Base-by-base conservation (phyloP, 1,140 invertebrate genomes). In the Grapholita molesta region DNA sequence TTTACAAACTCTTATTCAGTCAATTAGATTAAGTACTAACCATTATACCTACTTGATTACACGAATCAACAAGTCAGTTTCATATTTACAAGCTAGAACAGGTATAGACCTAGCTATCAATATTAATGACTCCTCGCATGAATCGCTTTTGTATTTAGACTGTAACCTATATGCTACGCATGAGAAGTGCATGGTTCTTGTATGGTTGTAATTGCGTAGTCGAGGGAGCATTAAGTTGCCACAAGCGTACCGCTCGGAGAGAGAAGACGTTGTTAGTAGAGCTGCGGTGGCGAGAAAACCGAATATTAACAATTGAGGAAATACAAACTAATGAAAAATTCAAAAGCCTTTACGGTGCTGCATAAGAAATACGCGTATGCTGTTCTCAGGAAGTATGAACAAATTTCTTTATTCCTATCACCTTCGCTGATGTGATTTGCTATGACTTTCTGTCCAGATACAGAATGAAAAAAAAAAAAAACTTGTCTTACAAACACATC, bases 251-350 rank as follows among this genome's bases (percentile, higher is more conserved):
- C 38, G 18, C 42, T 21, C 15, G 42, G 74, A 61, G 73, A 86
- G 81, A 76, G 74, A 80, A 84, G 77, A 77, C 66, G 74, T 89
- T 83, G 76, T 79, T 82, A 81, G 69, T 73, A 77, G 80, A 72
- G 79, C 79, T 80, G 77, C 78, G 86, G 78, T 78, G 86, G 83
- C 68, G 81, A 79, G 78, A 80, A 88, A 82, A 76, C 75, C 76
- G 85, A 86, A 89, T 82, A 81, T 85, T 86, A 85, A 76, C 77
- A 75, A 72, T 79, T 81, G 80, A 79, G 71, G 76, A 81, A 86
- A 88, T 83, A 86, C 74, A 82, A 1, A 21, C 42, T 48, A 18
- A 48, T 48, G 4, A 48, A 48, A 8, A 48, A 9, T 48, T 48
- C 18, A 6, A 21, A 48, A 18, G 42, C n/a, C n/a, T n/a, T n/a